Evolutionary conservation across 2,888 invertebrate genomes (phyloP).

Genomic region (Lacanobia oleracea): DNA sequence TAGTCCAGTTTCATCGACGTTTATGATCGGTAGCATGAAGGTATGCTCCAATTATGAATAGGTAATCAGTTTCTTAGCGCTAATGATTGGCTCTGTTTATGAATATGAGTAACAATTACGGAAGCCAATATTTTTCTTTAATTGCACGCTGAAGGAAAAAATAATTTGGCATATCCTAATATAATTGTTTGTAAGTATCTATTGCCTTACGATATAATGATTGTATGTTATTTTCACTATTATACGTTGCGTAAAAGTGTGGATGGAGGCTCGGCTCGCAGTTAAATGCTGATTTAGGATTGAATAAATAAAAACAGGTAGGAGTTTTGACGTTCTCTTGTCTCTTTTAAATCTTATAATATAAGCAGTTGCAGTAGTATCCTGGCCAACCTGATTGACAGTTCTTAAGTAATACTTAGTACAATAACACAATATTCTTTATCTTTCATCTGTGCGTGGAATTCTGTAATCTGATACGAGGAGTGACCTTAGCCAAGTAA

Average conservation of each 20-base stretch:
- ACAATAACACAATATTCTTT: conserved; percentile 7
- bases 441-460: conserved; percentile 47
- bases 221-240: conserved; percentile 32
- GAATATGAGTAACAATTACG: conserved; percentile 24
- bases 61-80: conserved; percentile 28
- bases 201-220: conserved; percentile 2
- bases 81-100: conserved; percentile 25
- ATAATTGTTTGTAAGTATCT: conserved; percentile 21
- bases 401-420: conserved; percentile 25
- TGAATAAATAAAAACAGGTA: background rate
- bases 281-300: background rate
- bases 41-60: conserved; percentile 37
- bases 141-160: conserved; percentile 33
- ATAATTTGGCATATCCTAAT: conserved; percentile 36
- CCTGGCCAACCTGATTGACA: conserved; percentile 13
- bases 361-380: background rate
- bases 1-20: conserved; percentile 29
- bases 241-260: conserved; percentile 10
- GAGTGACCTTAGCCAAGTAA: conserved; percentile 59
- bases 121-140: conserved; percentile 43
- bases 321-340: background rate
- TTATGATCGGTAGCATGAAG: conserved; percentile 24
- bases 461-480: conserved; percentile 57
- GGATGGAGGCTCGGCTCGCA: background rate
- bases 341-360: too few relatives aligned